Evolutionary conservation across 2,113 vertebrate genomes (phyloP), one percentile per base, ranked within the genome.

Genomic region (Saccopteryx bilineata): DNA sequence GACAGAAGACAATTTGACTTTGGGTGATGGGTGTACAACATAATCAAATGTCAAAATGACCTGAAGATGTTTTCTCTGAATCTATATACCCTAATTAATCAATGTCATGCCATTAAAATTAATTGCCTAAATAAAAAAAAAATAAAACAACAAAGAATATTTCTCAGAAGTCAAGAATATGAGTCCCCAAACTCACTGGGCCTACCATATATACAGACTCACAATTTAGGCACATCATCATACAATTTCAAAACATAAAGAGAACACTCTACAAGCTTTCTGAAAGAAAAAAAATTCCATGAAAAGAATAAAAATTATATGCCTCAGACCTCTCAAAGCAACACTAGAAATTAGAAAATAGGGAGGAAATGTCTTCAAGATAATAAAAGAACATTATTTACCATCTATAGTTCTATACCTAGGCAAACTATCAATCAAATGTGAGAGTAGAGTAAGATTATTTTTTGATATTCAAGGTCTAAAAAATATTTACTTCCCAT

Each of bases 371-470:
- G 26, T 65, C 81, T 85, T 76, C 8, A 84, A 87, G 58, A 71
- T 71, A 52, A 60, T 66, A 54, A 60, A 75, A 28, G 54, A 79
- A 91, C 69, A 82, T 66, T 74, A 60, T 76, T 68, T 86, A 58
- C 48, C 72, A 63, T 82, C 24, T 74, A 2, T 50, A 52, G 1
- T 90, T 84, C 58, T 74, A 60, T 56, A 65, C 15, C 12, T 39
- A 84, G 2, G 12, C 6, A 78, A 91, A 76, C 52, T 93, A 50
- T 63, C 79, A 69, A 75, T 95, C 54, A 93, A 84, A 60, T 86
- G 9, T 33, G 66, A 91, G 54, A 76, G 5, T 19, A 60, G 19
- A 78, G 87, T 79, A 71, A 83, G 78, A 81, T 54, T 93, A 50
- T 68, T n/a, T 76, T 81, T 89, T 84, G 15, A 58, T 91, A 93